phyloP scores from a whole-genome alignment of 2,113 vertebrate genomes.

The Ailurus styani region DNA sequence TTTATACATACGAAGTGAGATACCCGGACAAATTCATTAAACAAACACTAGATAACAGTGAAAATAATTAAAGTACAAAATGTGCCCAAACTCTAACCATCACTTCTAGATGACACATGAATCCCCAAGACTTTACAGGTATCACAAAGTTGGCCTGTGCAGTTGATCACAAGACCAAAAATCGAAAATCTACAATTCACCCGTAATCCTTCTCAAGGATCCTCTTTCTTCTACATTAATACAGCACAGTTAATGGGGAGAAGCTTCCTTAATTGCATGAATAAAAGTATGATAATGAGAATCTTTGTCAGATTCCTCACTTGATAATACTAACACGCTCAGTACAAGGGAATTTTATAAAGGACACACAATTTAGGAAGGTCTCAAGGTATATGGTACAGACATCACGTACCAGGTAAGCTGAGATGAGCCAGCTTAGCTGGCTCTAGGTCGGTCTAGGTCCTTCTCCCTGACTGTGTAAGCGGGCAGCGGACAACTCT shows the following conservation, averaged over 20 bases:
- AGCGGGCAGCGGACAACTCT: background rate
- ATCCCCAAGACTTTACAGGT: background rate
- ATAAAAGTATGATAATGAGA: background rate
- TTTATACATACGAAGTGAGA: background rate
- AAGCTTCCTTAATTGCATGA: background rate
- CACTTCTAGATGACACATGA: background rate
- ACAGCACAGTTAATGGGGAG: background rate
- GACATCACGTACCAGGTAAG: background rate
- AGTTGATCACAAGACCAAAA: background rate
- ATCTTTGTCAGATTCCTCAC: background rate
- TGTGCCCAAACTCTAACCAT: background rate
- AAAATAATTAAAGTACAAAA: constrained; percentile 12
- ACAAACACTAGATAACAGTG: background rate
- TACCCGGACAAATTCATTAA: background rate
- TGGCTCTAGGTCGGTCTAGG: background rate
- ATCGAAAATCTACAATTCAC: background rate
- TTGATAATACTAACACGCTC: background rate
- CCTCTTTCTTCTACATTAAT: background rate
- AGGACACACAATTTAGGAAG: background rate
- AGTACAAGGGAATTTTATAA: background rate
- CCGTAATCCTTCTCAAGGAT: background rate
- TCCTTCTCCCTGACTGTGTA: background rate
- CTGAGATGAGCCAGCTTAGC: background rate
- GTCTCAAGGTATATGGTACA: background rate
- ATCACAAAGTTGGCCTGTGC: background rate